A percentile compares a stretch with the other conserved stretches of the same genome.
Evolutionary conservation across 2,113 vertebrate genomes (phyloP).

Genomic region (Tragelaphus scriptus): DNA sequence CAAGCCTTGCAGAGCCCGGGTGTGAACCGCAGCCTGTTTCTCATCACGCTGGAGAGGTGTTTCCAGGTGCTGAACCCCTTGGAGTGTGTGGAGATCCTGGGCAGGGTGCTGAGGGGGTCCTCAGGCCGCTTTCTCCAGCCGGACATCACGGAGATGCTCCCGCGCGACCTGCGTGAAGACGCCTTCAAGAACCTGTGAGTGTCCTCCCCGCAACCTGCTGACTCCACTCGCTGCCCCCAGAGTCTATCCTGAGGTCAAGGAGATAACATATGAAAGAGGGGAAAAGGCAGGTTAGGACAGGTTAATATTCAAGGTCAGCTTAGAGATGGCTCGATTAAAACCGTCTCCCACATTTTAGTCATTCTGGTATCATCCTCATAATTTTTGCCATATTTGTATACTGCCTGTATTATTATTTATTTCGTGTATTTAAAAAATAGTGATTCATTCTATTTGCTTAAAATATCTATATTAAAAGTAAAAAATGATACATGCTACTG

Average conservation of each 20-base stretch:
- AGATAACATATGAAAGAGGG: background rate
- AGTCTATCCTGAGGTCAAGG: background rate
- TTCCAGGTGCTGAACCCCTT: slow-evolving; percentile 75
- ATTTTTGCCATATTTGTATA: background rate
- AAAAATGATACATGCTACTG: background rate
- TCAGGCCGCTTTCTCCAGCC: slow-evolving; percentile 76
- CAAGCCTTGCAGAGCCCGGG: slow-evolving; percentile 80
- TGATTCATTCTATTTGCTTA: background rate
- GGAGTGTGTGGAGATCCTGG: slow-evolving; percentile 82
- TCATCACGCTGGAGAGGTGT: slow-evolving; percentile 79
- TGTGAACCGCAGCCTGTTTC: slow-evolving; percentile 83
- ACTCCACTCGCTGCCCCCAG: background rate
- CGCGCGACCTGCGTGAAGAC: slow-evolving; percentile 73
- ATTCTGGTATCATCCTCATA: background rate
- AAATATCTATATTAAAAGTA: background rate
- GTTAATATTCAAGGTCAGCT: background rate
- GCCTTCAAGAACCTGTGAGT: slow-evolving; percentile 86
- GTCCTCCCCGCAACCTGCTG: background rate
- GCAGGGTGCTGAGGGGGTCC: slow-evolving; percentile 73
- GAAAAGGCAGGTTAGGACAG: background rate
- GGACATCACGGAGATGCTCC: slow-evolving; percentile 73
- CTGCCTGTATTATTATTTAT: background rate
- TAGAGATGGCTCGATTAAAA: background rate
- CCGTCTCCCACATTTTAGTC: background rate
- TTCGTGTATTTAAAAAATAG: background rate